Evolutionary conservation across 2,797 vertebrate species (phyloP).

Genomic region (Salmo trutta): DNA sequence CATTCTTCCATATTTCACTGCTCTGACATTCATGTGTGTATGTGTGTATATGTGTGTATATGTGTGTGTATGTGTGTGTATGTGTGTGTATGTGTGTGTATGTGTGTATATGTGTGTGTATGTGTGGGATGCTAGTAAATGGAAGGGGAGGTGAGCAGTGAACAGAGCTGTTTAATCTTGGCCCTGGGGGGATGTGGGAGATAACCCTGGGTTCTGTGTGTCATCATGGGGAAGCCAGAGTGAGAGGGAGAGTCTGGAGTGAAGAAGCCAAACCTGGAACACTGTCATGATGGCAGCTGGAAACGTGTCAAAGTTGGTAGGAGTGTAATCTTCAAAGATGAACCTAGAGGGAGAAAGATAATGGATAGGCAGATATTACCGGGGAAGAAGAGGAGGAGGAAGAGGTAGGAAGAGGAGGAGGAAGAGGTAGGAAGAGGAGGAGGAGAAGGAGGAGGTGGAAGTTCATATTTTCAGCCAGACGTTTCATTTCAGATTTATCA

Average conservation of each 20-base stretch:
- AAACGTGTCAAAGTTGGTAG: constrained; percentile 98
- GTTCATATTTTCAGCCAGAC: constrained; percentile 61
- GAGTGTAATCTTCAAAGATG: constrained; percentile 98
- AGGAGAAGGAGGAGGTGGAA: constrained; percentile 37
- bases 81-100: constrained; percentile 48
- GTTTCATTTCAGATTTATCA: constrained; percentile 43
- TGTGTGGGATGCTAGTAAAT: constrained; percentile 67
- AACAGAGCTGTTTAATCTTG: constrained; percentile 73
- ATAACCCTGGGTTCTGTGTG: constrained; percentile 74
- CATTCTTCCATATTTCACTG: constrained; percentile 52
- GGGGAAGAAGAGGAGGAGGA: background rate
- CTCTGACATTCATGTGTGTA: constrained; percentile 51
- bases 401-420: background rate
- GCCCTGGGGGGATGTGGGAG: constrained; percentile 66
- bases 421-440: background rate
- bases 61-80: constrained; percentile 48
- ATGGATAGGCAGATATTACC: constrained; percentile 1
- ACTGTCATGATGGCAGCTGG: constrained; percentile 99
- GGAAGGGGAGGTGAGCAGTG: constrained; percentile 52
- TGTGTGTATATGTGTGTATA: constrained; percentile 48
- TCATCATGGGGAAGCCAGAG: constrained; percentile 48
- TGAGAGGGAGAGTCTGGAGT: constrained; percentile 41
- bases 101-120: too few relatives aligned
- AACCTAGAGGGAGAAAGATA: constrained; percentile 79
- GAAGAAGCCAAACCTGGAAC: constrained; percentile 88